Evolutionary conservation across 2,797 vertebrate genomes (phyloP), one percentile per base, ranked within the genome.

Genomic region (Chaunax sp.): DNA sequence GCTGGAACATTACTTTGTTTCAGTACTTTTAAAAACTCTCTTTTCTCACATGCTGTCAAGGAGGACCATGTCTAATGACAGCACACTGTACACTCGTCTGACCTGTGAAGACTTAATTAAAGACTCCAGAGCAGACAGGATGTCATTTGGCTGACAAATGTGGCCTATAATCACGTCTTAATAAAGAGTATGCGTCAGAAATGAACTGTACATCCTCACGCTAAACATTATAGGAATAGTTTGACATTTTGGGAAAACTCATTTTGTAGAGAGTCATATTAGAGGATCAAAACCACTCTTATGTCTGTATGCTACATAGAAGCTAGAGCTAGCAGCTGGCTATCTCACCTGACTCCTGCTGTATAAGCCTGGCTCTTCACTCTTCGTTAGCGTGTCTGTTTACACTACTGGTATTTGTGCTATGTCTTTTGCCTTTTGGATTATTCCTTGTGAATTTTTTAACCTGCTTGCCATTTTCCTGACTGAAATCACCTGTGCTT

Each of bases 31-130:
- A 13, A 44, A 38, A n/a, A 20, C 11, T 1, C 1, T 15, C 13
- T 23, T 14, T 61, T 38, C 56, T 46, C 3, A n/a, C 14, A 14
- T 15, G 18, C 22, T 56, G 22, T 19, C 55, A 43, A 4, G 33
- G 25, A 6, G 9, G 38, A 52, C 1, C 6, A 23, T 37, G 9
- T 28, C 6, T 45, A 28, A 44, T 26, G 18, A 40, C n/a, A 10
- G 45, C 54, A 15, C 5, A 49, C 18, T 67, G 2, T 15, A 35
- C 25, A 15, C n/a, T 49, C 18, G 1, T 22, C 14, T 44, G 28
- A 5, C 28, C 45, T 58, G 22, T 50, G 30, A 43, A 67, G 25
- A 51, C 9, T 16, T 11, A 64, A 35, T 64, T 45, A 45, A 30
- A 43, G 2, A 5, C 22, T 15, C 9, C 3, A 30, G 25, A 43